A percentile compares a stretch with the other conserved stretches of the same genome.
Conservation (phyloP, 2,888 invertebrate genomes). For the Tenthredo distinguenda region DNA sequence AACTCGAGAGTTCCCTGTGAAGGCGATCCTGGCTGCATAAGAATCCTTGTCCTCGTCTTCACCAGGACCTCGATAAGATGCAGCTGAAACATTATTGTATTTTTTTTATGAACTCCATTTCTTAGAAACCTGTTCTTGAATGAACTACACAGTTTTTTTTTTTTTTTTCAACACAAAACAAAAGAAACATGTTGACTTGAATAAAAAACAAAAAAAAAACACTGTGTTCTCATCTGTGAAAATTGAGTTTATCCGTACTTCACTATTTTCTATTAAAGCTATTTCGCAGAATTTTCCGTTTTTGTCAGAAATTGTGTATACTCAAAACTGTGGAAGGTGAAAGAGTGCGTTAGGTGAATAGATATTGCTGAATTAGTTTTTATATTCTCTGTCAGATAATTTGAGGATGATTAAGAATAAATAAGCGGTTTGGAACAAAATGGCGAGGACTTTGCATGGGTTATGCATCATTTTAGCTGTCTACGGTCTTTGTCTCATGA, state of each 20-base stretch:
- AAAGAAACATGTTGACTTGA: background rate
- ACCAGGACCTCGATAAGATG: constrained; percentile 87
- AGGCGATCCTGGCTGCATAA: constrained; percentile 86
- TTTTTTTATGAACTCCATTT: background rate
- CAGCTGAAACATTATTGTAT: constrained; percentile 79
- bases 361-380: background rate
- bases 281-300: background rate
- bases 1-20: constrained; percentile 87
- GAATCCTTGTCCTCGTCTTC: constrained; percentile 87
- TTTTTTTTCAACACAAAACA: background rate
- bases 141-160: no score
- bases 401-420: background rate
- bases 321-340: background rate
- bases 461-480: background rate
- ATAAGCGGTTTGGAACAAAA: background rate
- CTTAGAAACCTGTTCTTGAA: background rate
- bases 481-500: background rate
- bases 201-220: no score
- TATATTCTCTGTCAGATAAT: background rate
- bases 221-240: background rate
- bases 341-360: background rate
- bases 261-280: background rate
- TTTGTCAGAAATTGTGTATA: background rate
- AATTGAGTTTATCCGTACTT: background rate
- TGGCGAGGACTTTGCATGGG: background rate